Conservation (phyloP, 1,140 invertebrate species). For the Caenorhabditis tropicalis region DNA sequence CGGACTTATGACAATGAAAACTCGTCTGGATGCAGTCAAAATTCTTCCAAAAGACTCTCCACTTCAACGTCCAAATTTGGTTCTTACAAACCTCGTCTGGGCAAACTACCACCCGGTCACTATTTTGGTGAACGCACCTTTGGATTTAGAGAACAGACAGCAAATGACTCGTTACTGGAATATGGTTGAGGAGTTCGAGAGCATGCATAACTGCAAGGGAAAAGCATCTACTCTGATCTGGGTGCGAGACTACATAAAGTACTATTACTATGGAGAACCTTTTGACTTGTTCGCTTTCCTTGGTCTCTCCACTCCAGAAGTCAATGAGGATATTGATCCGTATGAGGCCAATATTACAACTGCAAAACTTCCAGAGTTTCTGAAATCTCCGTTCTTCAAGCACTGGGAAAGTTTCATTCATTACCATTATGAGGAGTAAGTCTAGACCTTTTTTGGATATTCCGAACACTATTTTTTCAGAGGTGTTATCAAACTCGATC, state of each 20-base stretch:
- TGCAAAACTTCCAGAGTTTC: slow-evolving; percentile 18
- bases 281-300: slow-evolving; percentile 29
- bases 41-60: slow-evolving; percentile 68
- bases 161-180: slow-evolving; percentile 60
- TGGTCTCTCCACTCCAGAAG: not conserved
- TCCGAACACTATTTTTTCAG: not conserved
- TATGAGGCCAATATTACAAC: slow-evolving; percentile 50
- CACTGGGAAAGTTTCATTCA: slow-evolving; percentile 47
- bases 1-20: slow-evolving; percentile 57
- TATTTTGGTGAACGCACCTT: slow-evolving; percentile 63
- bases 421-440: slow-evolving; percentile 31
- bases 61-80: slow-evolving; percentile 61
- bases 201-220: slow-evolving; percentile 63
- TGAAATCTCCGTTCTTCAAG: slow-evolving; percentile 47
- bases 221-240: slow-evolving; percentile 61
- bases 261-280: slow-evolving; percentile 58
- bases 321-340: slow-evolving; percentile 43
- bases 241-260: slow-evolving; percentile 65
- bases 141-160: slow-evolving; percentile 58
- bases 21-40: slow-evolving; percentile 66
- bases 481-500: slow-evolving; percentile 46
- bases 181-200: slow-evolving; percentile 69
- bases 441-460: not conserved
- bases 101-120: slow-evolving; percentile 69
- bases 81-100: slow-evolving; percentile 67